These are phyloP conservation scores for Elegia similella DNA, from an alignment of 2,888 invertebrate genomes.

Conservation along the genomic window DNA sequence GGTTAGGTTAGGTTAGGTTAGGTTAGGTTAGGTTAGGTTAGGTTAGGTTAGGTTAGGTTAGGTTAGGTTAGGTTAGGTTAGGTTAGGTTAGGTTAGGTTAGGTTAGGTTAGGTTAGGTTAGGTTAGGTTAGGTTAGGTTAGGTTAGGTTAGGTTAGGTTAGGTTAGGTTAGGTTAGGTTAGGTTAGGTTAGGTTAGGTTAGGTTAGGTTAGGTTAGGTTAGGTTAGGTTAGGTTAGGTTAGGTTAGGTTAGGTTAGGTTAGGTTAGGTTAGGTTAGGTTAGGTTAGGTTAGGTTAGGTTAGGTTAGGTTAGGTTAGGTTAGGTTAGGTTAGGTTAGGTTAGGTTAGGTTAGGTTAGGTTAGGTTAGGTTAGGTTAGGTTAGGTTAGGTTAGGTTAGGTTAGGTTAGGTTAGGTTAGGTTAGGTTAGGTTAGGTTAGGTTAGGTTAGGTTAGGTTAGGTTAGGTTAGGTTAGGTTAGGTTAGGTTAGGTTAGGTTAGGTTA, in stretches of 20 bases:
- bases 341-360: slow-evolving; percentile 15
- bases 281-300: slow-evolving; percentile 15
- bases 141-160: slow-evolving; percentile 8
- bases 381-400: slow-evolving; percentile 16
- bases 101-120: slow-evolving; percentile 1
- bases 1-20: slow-evolving; percentile 17
- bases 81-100: slow-evolving; percentile 1
- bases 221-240: slow-evolving; percentile 20
- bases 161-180: slow-evolving; percentile 3
- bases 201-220: slow-evolving; percentile 16
- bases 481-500: slow-evolving; percentile 13
- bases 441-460: slow-evolving; percentile 16
- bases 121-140: slow-evolving; percentile 7
- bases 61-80: not conserved
- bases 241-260: slow-evolving; percentile 20
- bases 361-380: slow-evolving; percentile 16
- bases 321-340: slow-evolving; percentile 16
- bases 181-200: slow-evolving; percentile 12
- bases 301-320: slow-evolving; percentile 16
- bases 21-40: slow-evolving; percentile 13
- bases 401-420: slow-evolving; percentile 14
- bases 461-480: slow-evolving; percentile 13
- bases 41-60: slow-evolving; percentile 2
- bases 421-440: slow-evolving; percentile 15
- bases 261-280: slow-evolving; percentile 19